Evolutionary conservation across 2,113 vertebrate species (phyloP).

Genomic region (Pipra filicauda): DNA sequence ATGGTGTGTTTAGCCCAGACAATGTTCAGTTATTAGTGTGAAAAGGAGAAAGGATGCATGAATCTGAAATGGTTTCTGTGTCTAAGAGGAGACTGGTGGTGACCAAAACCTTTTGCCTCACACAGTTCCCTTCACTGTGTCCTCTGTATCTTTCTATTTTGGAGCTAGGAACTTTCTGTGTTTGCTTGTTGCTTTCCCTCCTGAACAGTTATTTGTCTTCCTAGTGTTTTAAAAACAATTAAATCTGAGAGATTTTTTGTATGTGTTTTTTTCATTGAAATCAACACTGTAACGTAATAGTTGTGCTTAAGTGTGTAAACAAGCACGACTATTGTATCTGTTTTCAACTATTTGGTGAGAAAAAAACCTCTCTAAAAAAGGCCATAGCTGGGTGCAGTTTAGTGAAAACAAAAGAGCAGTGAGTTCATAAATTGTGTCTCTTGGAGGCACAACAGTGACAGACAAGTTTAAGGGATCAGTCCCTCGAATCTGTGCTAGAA

Average conservation of each 20-base stretch:
- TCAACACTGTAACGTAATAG: background rate
- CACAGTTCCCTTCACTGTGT: background rate
- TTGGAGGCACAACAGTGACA: background rate
- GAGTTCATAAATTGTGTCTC: background rate
- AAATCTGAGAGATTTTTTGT: background rate
- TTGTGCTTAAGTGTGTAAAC: background rate
- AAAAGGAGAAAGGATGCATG: background rate
- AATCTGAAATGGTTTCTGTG: background rate
- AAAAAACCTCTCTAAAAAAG: background rate
- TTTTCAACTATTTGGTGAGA: background rate
- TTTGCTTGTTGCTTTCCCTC: background rate
- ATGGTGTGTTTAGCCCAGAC: slow-evolving; percentile 25
- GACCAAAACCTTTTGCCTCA: background rate
- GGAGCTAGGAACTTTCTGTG: background rate
- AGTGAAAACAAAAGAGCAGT: background rate
- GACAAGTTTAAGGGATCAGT: background rate
- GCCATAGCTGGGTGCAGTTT: background rate
- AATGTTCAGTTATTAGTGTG: slow-evolving; percentile 19
- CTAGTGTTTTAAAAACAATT: background rate
- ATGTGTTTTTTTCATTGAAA: background rate
- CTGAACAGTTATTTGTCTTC: slow-evolving; percentile 6
- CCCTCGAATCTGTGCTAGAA: background rate
- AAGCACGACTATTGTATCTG: background rate
- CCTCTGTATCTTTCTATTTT: background rate
- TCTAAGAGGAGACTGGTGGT: background rate